Conservation (phyloP, 1,140 invertebrate species). For the Wasmannia auropunctata region DNA sequence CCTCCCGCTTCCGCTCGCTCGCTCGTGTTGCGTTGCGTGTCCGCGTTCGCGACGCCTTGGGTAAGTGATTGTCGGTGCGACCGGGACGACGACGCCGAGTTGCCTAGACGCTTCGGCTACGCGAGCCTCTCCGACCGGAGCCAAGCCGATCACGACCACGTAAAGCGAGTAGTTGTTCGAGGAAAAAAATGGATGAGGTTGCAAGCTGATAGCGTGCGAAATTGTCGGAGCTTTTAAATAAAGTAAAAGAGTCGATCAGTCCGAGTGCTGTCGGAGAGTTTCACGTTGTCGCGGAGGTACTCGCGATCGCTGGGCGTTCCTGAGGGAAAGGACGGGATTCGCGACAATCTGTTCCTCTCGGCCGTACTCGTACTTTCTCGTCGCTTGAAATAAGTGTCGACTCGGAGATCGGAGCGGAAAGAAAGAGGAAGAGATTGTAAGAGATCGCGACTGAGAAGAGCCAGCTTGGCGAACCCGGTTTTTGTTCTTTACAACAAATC, state of each 20-base stretch:
- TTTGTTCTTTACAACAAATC: background rate
- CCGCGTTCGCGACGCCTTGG: conserved; percentile 4
- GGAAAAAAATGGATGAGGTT: background rate
- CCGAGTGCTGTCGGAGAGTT: background rate
- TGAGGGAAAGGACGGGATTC: background rate
- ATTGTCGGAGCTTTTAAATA: background rate
- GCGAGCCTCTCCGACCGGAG: background rate
- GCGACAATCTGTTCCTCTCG: background rate
- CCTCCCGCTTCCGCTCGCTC: background rate
- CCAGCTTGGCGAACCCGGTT: background rate
- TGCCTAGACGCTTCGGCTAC: background rate
- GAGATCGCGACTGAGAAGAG: background rate
- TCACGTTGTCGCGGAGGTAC: background rate
- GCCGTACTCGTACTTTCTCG: background rate
- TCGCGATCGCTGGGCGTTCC: background rate
- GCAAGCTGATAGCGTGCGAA: background rate
- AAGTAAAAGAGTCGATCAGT: background rate
- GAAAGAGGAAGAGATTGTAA: background rate
- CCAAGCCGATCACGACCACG: background rate
- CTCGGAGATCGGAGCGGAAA: background rate
- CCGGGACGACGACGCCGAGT: conserved; percentile 8
- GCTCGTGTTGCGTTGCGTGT: background rate
- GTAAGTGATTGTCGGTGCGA: conserved; percentile 1
- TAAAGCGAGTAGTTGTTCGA: background rate
- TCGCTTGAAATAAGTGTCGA: background rate